These are phyloP conservation scores for Euura lappo DNA, from an alignment of 1,140 invertebrate genomes.

Conservation along the genomic window DNA sequence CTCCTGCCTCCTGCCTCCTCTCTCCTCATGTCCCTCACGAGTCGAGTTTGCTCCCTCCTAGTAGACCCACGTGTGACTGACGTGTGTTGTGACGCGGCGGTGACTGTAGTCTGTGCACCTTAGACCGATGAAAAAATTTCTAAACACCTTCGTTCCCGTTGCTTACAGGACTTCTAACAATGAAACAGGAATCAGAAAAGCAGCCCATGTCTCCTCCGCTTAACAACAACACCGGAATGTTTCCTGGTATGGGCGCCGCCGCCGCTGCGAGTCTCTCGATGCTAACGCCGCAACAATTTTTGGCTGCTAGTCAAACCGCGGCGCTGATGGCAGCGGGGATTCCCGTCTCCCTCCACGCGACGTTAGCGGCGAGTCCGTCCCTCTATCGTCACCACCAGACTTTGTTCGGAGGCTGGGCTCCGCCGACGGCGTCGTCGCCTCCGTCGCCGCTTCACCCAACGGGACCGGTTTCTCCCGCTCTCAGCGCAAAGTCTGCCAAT, in stretches of 20 bases:
- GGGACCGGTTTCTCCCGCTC: conserved; percentile 45
- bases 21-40: background rate
- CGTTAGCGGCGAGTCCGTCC: conserved; percentile 44
- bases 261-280: conserved; percentile 56
- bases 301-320: conserved; percentile 62
- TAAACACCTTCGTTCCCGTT: conserved; percentile 22
- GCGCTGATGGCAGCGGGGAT: conserved; percentile 61
- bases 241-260: conserved; percentile 53
- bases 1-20: background rate
- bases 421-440: conserved; percentile 42
- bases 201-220: conserved; percentile 51
- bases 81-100: conserved; percentile 3
- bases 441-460: conserved; percentile 47
- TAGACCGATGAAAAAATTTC: conserved; percentile 33
- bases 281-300: conserved; percentile 61
- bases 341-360: conserved; percentile 48
- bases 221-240: conserved; percentile 54
- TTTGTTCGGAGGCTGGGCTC: conserved; percentile 59
- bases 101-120: conserved; percentile 36
- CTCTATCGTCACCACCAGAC: conserved; percentile 61
- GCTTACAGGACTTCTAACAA: conserved; percentile 53
- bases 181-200: conserved; percentile 53
- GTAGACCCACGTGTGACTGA: conserved; percentile 1
- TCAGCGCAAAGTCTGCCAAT: conserved; percentile 41
- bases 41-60: background rate